Percentiles rank a stretch among this genome's conserved stretches.
phyloP scores from a whole-genome alignment of 2,113 vertebrate genomes.

The Oxygymnocypris stewartii region DNA sequence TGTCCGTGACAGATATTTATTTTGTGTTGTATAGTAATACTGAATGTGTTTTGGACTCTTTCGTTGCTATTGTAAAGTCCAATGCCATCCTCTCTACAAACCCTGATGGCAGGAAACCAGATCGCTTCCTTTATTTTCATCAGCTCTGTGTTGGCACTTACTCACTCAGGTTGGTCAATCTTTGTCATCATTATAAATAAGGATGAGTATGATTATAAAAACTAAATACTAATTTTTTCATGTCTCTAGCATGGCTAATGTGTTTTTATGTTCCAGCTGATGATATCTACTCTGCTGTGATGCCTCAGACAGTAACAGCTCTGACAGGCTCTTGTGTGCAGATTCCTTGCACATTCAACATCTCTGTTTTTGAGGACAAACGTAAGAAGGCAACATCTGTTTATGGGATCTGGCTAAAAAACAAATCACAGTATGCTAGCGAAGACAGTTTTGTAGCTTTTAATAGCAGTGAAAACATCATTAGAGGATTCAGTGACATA shows the following conservation, averaged over 20 bases:
- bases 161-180: constrained; percentile 13
- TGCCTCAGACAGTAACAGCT: constrained; percentile 43
- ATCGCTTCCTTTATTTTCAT: neutral
- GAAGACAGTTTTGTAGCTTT: neutral
- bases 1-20: neutral
- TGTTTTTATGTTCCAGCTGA: constrained; percentile 3
- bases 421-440: fast-evolving
- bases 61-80: neutral
- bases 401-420: constrained; percentile 52
- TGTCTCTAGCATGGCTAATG: no score
- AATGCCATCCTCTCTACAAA: neutral
- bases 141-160: neutral
- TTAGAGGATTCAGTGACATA: constrained; percentile 22
- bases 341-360: constrained; percentile 58
- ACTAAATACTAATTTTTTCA: no score
- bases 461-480: neutral
- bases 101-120: neutral
- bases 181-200: neutral
- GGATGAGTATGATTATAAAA: neutral
- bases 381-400: fast-evolving
- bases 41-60: neutral
- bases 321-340: constrained; percentile 60
- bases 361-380: fast-evolving
- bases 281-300: neutral
- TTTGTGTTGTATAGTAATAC: neutral